These are phyloP conservation scores for Muschampia plurimacula DNA, from an alignment of 2,888 invertebrate genomes.

Conservation along the genomic window DNA sequence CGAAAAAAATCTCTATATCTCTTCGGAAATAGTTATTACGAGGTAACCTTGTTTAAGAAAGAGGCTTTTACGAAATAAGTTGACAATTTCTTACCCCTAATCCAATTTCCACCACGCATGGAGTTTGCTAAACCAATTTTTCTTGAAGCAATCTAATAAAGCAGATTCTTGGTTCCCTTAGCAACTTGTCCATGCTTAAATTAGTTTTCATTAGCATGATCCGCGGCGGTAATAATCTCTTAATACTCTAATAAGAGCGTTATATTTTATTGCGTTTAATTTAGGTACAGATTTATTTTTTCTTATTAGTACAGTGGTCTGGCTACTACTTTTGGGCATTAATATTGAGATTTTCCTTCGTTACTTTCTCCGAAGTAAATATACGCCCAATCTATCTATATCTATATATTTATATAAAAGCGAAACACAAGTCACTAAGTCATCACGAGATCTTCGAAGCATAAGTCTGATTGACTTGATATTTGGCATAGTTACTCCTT, in stretches of 20 bases:
- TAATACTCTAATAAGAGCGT: too few species aligned
- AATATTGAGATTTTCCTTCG: slow-evolving; percentile 7
- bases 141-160: slow-evolving; percentile 33
- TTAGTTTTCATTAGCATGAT: slow-evolving; percentile 35
- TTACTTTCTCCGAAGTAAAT: neutral
- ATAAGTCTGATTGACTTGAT: too few species aligned
- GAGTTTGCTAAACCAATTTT: slow-evolving; percentile 29
- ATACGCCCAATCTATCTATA: neutral
- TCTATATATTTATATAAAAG: too few species aligned
- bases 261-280: slow-evolving; percentile 30
- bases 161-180: slow-evolving; percentile 23
- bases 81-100: slow-evolving; percentile 19
- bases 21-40: slow-evolving; percentile 6
- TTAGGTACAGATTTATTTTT: slow-evolving; percentile 16
- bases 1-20: neutral
- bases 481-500: too few species aligned
- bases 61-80: slow-evolving; percentile 21
- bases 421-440: too few species aligned
- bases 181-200: slow-evolving; percentile 29
- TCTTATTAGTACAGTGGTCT: slow-evolving; percentile 3
- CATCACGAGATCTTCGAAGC: too few species aligned
- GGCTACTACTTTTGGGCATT: neutral
- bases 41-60: slow-evolving; percentile 23
- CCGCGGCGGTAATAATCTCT: slow-evolving; percentile 26
- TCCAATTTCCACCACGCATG: slow-evolving; percentile 21